Evolutionary conservation across 2,888 invertebrate genomes (phyloP).

Genomic region (Cephus runcator): DNA sequence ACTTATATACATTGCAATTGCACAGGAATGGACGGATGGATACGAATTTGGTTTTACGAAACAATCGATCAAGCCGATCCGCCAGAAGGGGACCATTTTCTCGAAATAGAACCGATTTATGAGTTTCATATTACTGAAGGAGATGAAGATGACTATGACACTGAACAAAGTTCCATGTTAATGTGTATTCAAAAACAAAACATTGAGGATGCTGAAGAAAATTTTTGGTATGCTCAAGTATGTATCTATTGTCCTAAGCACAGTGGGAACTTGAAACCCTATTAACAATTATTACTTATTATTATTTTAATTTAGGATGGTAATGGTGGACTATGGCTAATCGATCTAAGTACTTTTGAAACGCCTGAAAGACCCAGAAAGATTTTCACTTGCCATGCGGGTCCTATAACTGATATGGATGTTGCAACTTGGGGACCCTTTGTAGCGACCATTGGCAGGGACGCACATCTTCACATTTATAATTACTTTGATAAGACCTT

Average conservation of each 20-base stretch:
- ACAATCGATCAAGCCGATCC: constrained; percentile 90
- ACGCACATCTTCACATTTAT: constrained; percentile 80
- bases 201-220: constrained; percentile 56
- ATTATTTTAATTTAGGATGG: constrained; percentile 74
- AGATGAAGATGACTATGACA: constrained; percentile 39
- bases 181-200: constrained; percentile 69
- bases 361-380: constrained; percentile 56
- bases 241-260: constrained; percentile 37
- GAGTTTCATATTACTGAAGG: constrained; percentile 75
- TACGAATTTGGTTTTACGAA: constrained; percentile 90
- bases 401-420: constrained; percentile 76
- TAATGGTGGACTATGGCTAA: constrained; percentile 83
- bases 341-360: constrained; percentile 71
- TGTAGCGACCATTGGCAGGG: constrained; percentile 78
- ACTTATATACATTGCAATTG: not conserved
- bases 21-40: constrained; percentile 79
- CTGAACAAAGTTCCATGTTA: constrained; percentile 56
- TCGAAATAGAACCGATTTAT: constrained; percentile 88
- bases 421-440: constrained; percentile 77
- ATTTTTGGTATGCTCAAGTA: constrained; percentile 83
- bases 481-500: constrained; percentile 73
- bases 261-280: not conserved
- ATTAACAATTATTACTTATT: not conserved
- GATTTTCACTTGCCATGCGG: constrained; percentile 80
- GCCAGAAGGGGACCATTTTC: constrained; percentile 80